A percentile compares a stretch with the other conserved stretches of the same genome.
Evolutionary conservation across 1,140 invertebrate genomes (phyloP).

Genomic region (Wasmannia auropunctata): DNA sequence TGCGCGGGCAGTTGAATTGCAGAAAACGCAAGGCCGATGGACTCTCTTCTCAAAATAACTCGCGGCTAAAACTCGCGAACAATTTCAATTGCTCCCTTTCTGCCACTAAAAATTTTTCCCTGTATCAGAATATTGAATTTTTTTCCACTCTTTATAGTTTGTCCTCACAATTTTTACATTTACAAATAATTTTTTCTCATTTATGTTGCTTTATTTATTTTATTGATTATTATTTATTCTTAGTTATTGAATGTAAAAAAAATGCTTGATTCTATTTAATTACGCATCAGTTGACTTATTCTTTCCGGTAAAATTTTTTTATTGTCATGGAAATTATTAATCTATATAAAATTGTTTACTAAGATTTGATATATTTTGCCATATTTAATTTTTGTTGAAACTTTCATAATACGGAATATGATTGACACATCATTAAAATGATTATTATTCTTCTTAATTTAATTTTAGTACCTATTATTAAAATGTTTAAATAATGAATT

Average conservation of each 20-base stretch:
- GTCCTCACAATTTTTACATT: background rate
- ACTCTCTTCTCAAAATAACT: conserved; percentile 60
- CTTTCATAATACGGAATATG: background rate
- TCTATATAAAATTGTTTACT: background rate
- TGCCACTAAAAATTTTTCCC: background rate
- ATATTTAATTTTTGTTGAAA: background rate
- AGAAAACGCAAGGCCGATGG: conserved; percentile 28
- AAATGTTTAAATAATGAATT: background rate
- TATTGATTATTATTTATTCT: background rate
- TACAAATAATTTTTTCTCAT: background rate
- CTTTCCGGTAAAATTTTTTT: background rate
- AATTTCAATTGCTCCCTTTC: background rate
- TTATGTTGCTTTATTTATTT: background rate
- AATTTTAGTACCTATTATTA: background rate
- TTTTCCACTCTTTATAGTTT: background rate
- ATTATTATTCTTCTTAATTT: background rate
- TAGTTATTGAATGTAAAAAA: background rate
- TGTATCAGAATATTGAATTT: background rate
- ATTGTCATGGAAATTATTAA: background rate
- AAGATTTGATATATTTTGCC: background rate
- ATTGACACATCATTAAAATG: too few species aligned
- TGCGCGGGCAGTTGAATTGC: conserved; percentile 23
- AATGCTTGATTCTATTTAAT: background rate
- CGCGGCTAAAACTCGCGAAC: background rate
- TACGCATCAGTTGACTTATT: background rate